Evolutionary conservation across 2,888 invertebrate species (phyloP).

Genomic region (Drymonia ruficornis): DNA sequence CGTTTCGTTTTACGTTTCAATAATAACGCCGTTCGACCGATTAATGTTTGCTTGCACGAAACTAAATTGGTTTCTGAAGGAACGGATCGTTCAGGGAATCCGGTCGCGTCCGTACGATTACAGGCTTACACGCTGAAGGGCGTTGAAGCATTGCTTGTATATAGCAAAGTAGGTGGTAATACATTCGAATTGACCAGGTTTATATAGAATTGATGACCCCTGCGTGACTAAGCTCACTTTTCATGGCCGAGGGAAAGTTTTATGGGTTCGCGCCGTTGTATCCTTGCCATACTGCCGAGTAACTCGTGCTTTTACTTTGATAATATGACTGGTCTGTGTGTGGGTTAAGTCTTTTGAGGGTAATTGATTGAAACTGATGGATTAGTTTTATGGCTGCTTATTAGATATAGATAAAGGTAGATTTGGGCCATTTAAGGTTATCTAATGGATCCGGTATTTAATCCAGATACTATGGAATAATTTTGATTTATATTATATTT

Average conservation of each 20-base stretch:
- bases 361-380: constrained; percentile 49
- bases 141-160: constrained; percentile 14
- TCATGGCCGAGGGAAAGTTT: constrained; percentile 70
- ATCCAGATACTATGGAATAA: background rate
- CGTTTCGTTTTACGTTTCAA: constrained; percentile 21
- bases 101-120: constrained; percentile 64
- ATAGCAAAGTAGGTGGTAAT: background rate
- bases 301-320: constrained; percentile 56
- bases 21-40: constrained; percentile 38
- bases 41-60: constrained; percentile 44
- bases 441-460: background rate
- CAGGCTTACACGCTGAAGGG: constrained; percentile 37
- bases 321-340: constrained; percentile 37
- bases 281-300: constrained; percentile 49
- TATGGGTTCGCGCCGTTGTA: constrained; percentile 59
- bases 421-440: background rate
- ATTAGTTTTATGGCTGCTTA: constrained; percentile 36
- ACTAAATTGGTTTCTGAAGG: constrained; percentile 29
- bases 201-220: constrained; percentile 63
- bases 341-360: constrained; percentile 18
- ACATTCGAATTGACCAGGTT: constrained; percentile 46
- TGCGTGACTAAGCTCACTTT: constrained; percentile 78
- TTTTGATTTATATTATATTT: no score
- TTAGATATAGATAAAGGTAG: background rate
- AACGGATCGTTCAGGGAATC: constrained; percentile 43